These are phyloP conservation scores for Sminthurides aquaticus DNA, from an alignment of 2,888 invertebrate genomes.

Conservation along the genomic window DNA sequence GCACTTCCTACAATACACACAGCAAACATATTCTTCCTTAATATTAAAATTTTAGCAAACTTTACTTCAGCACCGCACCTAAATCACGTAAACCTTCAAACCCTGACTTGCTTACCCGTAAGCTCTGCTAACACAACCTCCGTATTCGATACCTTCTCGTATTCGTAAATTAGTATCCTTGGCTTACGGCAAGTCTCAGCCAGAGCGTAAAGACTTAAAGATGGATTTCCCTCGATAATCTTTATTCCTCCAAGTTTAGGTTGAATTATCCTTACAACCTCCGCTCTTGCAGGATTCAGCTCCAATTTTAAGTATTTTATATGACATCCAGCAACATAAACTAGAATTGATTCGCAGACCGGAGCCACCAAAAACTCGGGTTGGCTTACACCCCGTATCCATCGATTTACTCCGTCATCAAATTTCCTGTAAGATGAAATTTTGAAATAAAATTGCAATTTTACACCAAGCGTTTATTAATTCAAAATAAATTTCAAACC, in stretches of 20 bases:
- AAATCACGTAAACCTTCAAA: too few relatives aligned
- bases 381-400: conserved; percentile 21
- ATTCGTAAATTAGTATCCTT: conserved; percentile 28
- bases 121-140: conserved; percentile 17
- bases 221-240: conserved; percentile 29
- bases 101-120: conserved; percentile 23
- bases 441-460: too few relatives aligned
- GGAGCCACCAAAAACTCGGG: conserved; percentile 16
- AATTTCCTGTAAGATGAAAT: too few relatives aligned
- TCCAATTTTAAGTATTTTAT: conserved; percentile 15
- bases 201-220: conserved; percentile 31
- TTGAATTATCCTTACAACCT: conserved; percentile 28
- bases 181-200: conserved; percentile 31
- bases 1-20: conserved; percentile 13
- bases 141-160: conserved; percentile 5
- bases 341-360: conserved; percentile 12
- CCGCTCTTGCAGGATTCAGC: conserved; percentile 3
- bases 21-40: too few relatives aligned
- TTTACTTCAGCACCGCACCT: neutral
- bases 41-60: neutral
- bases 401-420: conserved; percentile 19
- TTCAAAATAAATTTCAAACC: too few relatives aligned
- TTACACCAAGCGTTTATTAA: too few relatives aligned
- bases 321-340: conserved; percentile 22
- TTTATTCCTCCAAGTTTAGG: conserved; percentile 33